Conservation (phyloP, 2,113 vertebrate species). For the Capra hircus region DNA sequence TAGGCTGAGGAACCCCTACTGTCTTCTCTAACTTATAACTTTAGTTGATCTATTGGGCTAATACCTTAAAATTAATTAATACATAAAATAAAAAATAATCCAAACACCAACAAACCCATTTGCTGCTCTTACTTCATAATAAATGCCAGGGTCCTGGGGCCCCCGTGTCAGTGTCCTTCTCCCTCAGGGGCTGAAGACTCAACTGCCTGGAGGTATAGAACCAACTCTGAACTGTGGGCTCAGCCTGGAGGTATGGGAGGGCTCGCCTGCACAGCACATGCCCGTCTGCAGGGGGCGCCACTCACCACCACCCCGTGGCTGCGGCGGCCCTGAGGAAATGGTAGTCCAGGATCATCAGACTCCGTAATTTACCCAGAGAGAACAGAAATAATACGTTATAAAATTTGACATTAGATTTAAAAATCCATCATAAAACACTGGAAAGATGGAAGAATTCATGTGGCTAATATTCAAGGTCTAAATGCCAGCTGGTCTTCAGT, state of each 20-base stretch:
- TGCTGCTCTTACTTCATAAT: background rate
- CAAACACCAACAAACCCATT: background rate
- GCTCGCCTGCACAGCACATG: background rate
- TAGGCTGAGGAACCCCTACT: background rate
- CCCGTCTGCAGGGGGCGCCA: background rate
- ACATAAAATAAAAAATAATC: background rate
- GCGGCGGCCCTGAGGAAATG: background rate
- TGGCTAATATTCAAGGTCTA: background rate
- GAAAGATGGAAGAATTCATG: background rate
- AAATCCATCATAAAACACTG: background rate
- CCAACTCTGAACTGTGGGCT: background rate
- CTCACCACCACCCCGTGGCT: background rate
- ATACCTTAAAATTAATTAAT: background rate
- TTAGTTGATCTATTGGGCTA: background rate
- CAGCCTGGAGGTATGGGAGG: accelerated
- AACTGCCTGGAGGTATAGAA: background rate
- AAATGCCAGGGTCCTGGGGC: background rate
- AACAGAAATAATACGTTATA: background rate
- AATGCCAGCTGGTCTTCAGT: background rate
- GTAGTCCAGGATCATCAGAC: too few species aligned
- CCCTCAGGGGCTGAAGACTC: background rate
- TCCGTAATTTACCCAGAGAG: background rate
- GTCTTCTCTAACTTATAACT: background rate
- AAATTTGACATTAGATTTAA: background rate
- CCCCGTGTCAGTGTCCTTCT: background rate